These are phyloP conservation scores for Panthera uncia DNA, from an alignment of 2,113 vertebrate genomes.

Conservation along the genomic window DNA sequence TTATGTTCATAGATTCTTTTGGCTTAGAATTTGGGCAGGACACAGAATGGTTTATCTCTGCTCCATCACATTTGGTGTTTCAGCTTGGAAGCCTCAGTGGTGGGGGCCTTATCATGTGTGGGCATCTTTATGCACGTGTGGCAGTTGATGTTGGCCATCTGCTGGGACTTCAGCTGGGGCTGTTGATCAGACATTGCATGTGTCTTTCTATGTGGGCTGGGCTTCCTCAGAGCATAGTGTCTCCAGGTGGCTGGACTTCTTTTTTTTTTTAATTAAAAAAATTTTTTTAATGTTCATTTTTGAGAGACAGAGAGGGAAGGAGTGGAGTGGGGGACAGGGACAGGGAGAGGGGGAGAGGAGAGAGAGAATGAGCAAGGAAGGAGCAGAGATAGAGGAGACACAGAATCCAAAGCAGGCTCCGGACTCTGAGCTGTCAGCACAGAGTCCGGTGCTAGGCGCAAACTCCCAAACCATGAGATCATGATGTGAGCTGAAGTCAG, in stretches of 20 bases:
- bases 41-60: neutral
- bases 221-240: neutral
- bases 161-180: neutral
- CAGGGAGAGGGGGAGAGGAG: too few relatives aligned
- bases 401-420: too few relatives aligned
- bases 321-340: too few relatives aligned
- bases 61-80: neutral
- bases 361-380: too few relatives aligned
- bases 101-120: neutral
- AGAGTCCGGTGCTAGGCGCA: too few relatives aligned
- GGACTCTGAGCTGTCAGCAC: too few relatives aligned
- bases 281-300: too few relatives aligned
- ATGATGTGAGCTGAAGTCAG: too few relatives aligned
- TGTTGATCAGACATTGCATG: neutral
- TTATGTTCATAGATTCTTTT: neutral
- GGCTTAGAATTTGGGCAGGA: neutral
- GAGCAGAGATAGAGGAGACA: too few relatives aligned
- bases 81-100: neutral
- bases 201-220: neutral
- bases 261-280: neutral
- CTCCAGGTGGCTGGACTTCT: neutral
- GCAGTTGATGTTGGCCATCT: neutral
- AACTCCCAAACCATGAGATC: too few relatives aligned
- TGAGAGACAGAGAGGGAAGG: too few relatives aligned
- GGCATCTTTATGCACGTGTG: neutral